Base-by-base conservation (phyloP, 2,113 vertebrate genomes). In the Pachycephala philippinensis region DNA sequence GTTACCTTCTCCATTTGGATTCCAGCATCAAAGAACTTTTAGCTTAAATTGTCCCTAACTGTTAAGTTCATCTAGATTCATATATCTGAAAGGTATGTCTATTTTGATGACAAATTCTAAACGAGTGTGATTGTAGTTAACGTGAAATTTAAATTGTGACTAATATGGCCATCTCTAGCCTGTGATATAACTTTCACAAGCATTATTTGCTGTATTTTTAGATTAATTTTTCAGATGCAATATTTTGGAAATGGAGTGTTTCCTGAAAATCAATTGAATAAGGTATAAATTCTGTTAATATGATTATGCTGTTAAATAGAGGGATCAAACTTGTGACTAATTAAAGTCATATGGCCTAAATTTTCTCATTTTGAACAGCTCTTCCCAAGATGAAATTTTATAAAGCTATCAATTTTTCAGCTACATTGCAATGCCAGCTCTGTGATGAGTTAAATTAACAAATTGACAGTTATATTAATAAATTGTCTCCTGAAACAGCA, bases 371-470 rank as follows among this genome's bases (percentile, higher is more conserved):
- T 91, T 82, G 5, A 82, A 77, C 59, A 69, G 63, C 50, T 88
- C 66, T 94, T 90, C 78, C 81, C 53, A 54, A 65, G 74, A 94
- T 83, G 49, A 88, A 93, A 77, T 94, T 82, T 81, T 69, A 59
- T 85, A 82, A 90, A 95, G 82, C 64, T 90, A 92, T 95, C 83
- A 93, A 53, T 78, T 96, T 93, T 92, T 93, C 56, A 81, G 23
- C 49, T 87, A 53, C 49, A 28, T 84, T 92, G 24, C 33, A 93
- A 65, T 93, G 76, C 37, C 72, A 95, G 37, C n/a, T 90, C 83
- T 49, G 47, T 92, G 88, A 96, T 92, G 59, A 96, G 80, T 90
- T 90, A 92, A 93, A 96, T 96, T 93, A 97, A 78, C 69, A 93
- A 95, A 96, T 89, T 94, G 95, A 93, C 93, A 93, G 66, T 83